Percentiles rank a stretch among this genome's conserved stretches.
phyloP scores from a whole-genome alignment of 1,140 invertebrate genomes.

The Neodiprion pinetum region DNA sequence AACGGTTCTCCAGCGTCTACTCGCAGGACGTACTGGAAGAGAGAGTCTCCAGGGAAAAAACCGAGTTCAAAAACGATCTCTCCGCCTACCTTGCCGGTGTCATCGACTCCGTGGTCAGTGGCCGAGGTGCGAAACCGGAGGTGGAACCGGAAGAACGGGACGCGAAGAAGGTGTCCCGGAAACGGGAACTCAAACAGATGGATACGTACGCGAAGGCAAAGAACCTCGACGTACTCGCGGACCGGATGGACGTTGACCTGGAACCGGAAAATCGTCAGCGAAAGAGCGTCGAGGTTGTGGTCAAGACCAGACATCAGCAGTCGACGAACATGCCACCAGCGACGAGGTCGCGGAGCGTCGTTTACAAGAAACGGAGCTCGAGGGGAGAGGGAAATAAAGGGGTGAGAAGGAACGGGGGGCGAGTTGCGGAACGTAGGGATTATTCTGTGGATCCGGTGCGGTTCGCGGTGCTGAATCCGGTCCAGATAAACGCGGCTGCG shows the following conservation, averaged over 20 bases:
- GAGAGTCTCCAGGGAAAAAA: not conserved
- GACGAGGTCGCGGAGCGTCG: not conserved
- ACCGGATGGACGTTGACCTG: not conserved
- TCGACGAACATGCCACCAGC: slow-evolving; percentile 8
- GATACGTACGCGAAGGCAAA: not conserved
- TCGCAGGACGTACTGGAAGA: not conserved
- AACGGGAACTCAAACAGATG: not conserved
- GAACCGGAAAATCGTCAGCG: not conserved
- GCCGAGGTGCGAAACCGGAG: too few relatives aligned
- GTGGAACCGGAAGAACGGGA: not conserved
- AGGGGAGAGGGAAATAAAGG: not conserved
- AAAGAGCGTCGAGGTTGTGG: not conserved
- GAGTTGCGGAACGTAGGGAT: too few relatives aligned
- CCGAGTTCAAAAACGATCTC: not conserved
- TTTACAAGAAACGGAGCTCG: not conserved
- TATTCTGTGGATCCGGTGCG: too few relatives aligned
- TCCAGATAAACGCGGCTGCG: not conserved
- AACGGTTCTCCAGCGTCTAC: too few relatives aligned
- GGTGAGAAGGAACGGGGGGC: too few relatives aligned
- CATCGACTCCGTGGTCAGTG: too few relatives aligned
- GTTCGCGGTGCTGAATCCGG: not conserved
- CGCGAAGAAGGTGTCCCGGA: not conserved
- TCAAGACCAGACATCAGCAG: not conserved
- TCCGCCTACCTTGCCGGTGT: not conserved
- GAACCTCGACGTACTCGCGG: not conserved